Evolutionary conservation across 2,888 invertebrate genomes (phyloP).

Genomic region (Cheiracanthium punctorium): DNA sequence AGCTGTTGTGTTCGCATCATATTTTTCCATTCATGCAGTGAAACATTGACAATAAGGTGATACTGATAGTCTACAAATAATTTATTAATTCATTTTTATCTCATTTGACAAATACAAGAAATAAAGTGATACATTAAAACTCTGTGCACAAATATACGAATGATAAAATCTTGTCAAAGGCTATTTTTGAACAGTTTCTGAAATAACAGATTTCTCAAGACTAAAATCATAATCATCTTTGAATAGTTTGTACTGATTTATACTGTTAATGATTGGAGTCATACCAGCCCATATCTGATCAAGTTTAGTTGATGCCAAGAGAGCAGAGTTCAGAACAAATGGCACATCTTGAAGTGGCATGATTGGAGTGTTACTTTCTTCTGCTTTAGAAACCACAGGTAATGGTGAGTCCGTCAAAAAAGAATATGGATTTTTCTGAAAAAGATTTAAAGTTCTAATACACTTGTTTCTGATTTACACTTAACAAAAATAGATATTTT

Average conservation of each 20-base stretch:
- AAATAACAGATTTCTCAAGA: slow-evolving; percentile 59
- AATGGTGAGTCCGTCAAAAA: slow-evolving; percentile 25
- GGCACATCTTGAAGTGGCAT: slow-evolving; percentile 61
- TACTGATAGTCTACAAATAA: too few relatives aligned
- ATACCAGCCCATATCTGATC: slow-evolving; percentile 54
- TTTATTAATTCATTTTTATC: too few relatives aligned
- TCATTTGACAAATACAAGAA: too few relatives aligned
- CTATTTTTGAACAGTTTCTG: slow-evolving; percentile 58
- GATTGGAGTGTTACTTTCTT: slow-evolving; percentile 35
- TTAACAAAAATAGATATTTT: not conserved
- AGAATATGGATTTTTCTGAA: slow-evolving; percentile 41
- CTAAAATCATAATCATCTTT: slow-evolving; percentile 59
- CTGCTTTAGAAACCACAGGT: slow-evolving; percentile 18
- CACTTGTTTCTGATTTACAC: too few relatives aligned
- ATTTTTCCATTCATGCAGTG: too few relatives aligned
- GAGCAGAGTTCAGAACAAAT: slow-evolving; percentile 42
- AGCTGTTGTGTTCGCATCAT: too few relatives aligned
- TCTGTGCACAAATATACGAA: too few relatives aligned
- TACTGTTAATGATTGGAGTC: slow-evolving; percentile 36
- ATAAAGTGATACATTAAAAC: too few relatives aligned
- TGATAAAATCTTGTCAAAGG: not conserved
- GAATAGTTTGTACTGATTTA: slow-evolving; percentile 36
- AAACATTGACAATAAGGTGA: too few relatives aligned
- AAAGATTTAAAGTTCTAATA: too few relatives aligned
- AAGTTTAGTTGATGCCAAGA: slow-evolving; percentile 53